Base-by-base conservation (phyloP, 2,797 vertebrate genomes). In the Telmatherina bonti region DNA sequence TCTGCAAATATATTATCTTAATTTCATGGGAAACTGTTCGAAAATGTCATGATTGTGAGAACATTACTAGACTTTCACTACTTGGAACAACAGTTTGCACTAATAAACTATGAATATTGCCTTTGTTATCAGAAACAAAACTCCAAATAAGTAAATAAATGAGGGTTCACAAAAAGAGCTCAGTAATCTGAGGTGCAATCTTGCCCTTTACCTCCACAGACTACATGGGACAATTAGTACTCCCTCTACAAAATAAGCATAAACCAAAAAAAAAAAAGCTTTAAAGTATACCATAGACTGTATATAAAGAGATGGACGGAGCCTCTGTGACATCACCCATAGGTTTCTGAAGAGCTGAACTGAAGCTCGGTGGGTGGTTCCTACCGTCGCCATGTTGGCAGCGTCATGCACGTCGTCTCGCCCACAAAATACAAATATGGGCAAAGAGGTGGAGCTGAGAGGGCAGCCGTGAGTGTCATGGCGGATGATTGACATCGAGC, bases 241-340 rank as follows among this genome's bases (percentile, higher is more conserved):
- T n/a, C 3, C 22, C 22, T 15, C 6, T 45, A 18, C 10, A 64
- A 26, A 45, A 54, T 52, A 66, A 54, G 26, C 33, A 49, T 51
- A 45, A 47, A 27, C 33, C 35, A 36, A 47, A 45, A 64, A 65
- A n/a, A n/a, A n/a, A n/a, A n/a, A n/a, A n/a, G n/a, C n/a, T n/a
- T n/a, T n/a, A n/a, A n/a, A n/a, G n/a, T n/a, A n/a, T n/a, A n/a
- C n/a, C n/a, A n/a, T n/a, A n/a, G n/a, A n/a, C n/a, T n/a, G n/a
- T n/a, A n/a, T n/a, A n/a, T n/a, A n/a, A n/a, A n/a, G n/a, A n/a
- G n/a, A n/a, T n/a, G n/a, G n/a, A n/a, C n/a, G n/a, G n/a, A n/a
- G n/a, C n/a, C n/a, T n/a, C n/a, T n/a, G n/a, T n/a, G n/a, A n/a
- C n/a, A n/a, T n/a, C n/a, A n/a, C n/a, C n/a, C n/a, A n/a, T n/a